These are phyloP conservation scores for Acyrthosiphon pisum DNA, from an alignment of 1,140 invertebrate species.

Conservation along the genomic window DNA sequence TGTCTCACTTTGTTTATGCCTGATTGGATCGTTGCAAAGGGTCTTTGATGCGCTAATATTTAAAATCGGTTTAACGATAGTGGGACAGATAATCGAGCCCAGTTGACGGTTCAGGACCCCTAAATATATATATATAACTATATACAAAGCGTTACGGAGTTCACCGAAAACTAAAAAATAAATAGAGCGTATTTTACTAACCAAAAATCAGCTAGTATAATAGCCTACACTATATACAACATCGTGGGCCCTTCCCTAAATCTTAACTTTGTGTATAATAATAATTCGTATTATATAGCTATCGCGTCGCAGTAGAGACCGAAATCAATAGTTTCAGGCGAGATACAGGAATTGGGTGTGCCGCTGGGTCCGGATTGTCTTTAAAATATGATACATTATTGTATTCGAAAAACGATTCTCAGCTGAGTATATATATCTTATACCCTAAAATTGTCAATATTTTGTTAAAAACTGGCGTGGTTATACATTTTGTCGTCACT, in stretches of 20 bases:
- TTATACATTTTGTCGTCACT: neutral
- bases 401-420: neutral
- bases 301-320: neutral
- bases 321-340: neutral
- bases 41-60: slow-evolving; percentile 2
- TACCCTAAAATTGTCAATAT: neutral
- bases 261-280: neutral
- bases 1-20: slow-evolving; percentile 1
- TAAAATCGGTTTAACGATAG: neutral
- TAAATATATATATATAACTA: neutral
- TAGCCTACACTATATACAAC: neutral
- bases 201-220: neutral
- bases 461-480: neutral
- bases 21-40: neutral
- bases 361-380: neutral
- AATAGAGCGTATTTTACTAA: neutral
- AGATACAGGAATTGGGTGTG: neutral
- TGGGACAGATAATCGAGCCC: neutral
- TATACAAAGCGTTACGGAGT: neutral
- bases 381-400: neutral
- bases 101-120: neutral
- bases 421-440: neutral
- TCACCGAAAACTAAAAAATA: neutral
- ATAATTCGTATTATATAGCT: neutral
- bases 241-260: neutral